Evolutionary conservation across 2,888 invertebrate genomes (phyloP), one percentile per base, ranked within the genome.

Genomic region (Eupithecia subumbrata): DNA sequence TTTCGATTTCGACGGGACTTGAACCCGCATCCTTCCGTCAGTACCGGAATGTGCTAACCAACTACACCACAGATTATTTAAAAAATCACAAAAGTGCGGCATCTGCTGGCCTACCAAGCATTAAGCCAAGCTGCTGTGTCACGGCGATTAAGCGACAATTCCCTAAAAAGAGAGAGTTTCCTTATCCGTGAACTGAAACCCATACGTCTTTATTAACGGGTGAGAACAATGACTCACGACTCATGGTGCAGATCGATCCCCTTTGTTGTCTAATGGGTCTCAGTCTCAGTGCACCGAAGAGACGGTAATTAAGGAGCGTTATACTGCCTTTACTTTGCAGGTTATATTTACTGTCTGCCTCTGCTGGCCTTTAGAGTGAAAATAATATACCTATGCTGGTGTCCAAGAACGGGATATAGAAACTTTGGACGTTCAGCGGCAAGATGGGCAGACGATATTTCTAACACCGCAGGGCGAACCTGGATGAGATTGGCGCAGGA

Each of bases 241-340:
- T 76, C 78, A 56, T 14, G 16, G 52, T 34, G 25, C 79, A 84
- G 86, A 87, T 88, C 87, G 86, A 90, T 86, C 83, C 80, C 84
- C 87, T 89, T 90, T 91, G 90, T 89, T 86, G 84, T 87, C 85
- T 88, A 89, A 90, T 86, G 84, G 84, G 83, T 78, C 84, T 80
- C 81, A 84, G 83, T 78, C 84, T 80, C 81, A 84, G 78, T 86
- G 86, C 87, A 87, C 82, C 81, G 79, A 86, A 88, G 86, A 87
- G 87, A 73, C 40, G 73, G 84, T 89, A 90, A 89, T 90, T 90
- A 90, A 89, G 84, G 82, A 78, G 83, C 82, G 84, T 84, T 84
- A 82, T 81, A 81, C 76, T 79, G 63, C 81, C 37, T 56, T 71
- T 52, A 71, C 52, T 56, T 56, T 71, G 30, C 60, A 43, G n/a